Percentiles rank a stretch among this genome's conserved stretches.
These are phyloP conservation scores for Montipora efflorescens DNA, from an alignment of 64 coral and sea anemone genomes.

Conservation along the genomic window DNA sequence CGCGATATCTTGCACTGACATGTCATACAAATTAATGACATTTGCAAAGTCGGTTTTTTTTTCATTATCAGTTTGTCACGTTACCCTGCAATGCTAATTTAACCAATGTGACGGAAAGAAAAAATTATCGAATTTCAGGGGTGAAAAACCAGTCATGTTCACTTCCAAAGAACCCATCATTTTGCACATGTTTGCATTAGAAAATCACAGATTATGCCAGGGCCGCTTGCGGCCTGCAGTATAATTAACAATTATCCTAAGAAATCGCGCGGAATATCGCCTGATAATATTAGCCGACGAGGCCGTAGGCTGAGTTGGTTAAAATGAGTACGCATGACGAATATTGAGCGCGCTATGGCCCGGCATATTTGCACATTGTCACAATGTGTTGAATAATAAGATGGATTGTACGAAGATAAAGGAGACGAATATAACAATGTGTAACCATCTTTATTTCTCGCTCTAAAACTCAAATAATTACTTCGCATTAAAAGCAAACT, in stretches of 20 bases:
- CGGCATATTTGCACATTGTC: too few relatives aligned
- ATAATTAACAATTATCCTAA: too few relatives aligned
- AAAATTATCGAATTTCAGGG: neutral
- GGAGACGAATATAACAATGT: slow-evolving; percentile 37
- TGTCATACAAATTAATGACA: neutral
- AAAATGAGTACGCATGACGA: too few relatives aligned
- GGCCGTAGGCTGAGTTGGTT: too few relatives aligned
- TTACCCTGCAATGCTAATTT: neutral
- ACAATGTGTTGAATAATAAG: too few relatives aligned
- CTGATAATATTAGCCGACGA: too few relatives aligned
- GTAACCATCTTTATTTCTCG: slow-evolving; percentile 59
- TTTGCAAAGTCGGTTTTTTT: neutral
- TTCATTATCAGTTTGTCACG: neutral
- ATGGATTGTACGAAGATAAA: neutral
- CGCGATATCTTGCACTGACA: too few relatives aligned
- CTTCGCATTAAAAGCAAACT: neutral
- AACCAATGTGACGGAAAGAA: neutral
- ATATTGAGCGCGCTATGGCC: too few relatives aligned
- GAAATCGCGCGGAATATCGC: too few relatives aligned
- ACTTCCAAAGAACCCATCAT: too few relatives aligned
- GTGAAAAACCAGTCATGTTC: neutral
- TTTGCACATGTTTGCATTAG: too few relatives aligned
- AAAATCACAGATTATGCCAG: neutral
- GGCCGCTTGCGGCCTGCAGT: neutral
- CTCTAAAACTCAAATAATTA: neutral